Base-by-base conservation (phyloP, 1,140 invertebrate species). In the Diabrotica undecimpunctata region DNA sequence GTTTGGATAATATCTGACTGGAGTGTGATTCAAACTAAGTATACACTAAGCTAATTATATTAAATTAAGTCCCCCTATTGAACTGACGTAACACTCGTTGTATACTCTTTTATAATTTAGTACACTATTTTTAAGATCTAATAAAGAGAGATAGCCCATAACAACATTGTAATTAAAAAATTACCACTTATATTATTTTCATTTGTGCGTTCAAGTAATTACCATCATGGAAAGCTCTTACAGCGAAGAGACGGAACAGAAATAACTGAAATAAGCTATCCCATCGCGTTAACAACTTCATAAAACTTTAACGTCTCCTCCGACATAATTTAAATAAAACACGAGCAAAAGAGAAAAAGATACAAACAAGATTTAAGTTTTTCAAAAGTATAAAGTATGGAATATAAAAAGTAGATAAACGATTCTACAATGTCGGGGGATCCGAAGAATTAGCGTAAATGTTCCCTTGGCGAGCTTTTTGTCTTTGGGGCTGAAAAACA, bases 321-420 rank as follows among this genome's bases (percentile, higher is more conserved):
- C 41, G n/a, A 46, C 8, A 46, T 10, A 46, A 46, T 46, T 46
- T 46, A 46, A 46, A 46, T 46, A n/a, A 46, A 46, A 46, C 41
- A 46, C 41, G 41, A 46, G 41, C 41, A 46, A 46, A 46, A 46
- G 41, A 46, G 8, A 46, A 46, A 46, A 46, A 46, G 41, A 46
- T 46, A 46, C 41, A 46, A 46, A 46, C n/a, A 46, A 46, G 41
- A 46, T 46, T 46, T 46, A 46, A 46, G 41, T 46, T 10, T 46
- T 46, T 46, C n/a, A 46, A 46, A 46, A 46, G 41, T 46, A 46
- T 46, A 46, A 46, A 46, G 6, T 46, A 46, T 46, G 41, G n/a
- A 46, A 46, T 46, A 46, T 46, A 46, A 46, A 46, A 46, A 46
- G 41, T 46, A 46, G 41, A 46, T 46, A 46, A 46, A 46, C 41